Evolutionary conservation across 2,113 vertebrate genomes (phyloP), one percentile per base, ranked within the genome.

Genomic region (Columba livia): DNA sequence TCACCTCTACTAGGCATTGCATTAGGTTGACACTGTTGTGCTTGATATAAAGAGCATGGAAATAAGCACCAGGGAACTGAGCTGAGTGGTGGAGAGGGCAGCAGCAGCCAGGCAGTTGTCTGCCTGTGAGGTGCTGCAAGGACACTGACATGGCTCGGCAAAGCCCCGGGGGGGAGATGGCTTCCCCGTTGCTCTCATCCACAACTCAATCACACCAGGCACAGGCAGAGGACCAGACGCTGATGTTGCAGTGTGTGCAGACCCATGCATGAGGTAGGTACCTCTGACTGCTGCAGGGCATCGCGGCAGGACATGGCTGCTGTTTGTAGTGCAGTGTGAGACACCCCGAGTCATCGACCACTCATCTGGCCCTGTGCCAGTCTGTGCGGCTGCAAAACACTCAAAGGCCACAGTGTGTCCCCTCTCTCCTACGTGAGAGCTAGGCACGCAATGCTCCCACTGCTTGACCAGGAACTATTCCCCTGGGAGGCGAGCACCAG

Each of bases 141-240:
- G 57, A 25, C 51, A 32, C 60, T 1, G 3, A 12, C 2, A 4
- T 0, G 0, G 25, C n/a, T 61, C 38, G 38, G 14, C 10, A 42
- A 66, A 71, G 15, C 44, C 44, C 10, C 17, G 17, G 17, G 15
- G n/a, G 9, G 53, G 20, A 58, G 70, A 9, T 0, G 1, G 26
- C n/a, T 7, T 71, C 34, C n/a, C 26, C 1, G 0, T 17, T 18
- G 31, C 40, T 66, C n/a, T 56, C 15, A 4, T 6, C 4, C 10
- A 11, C 58, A 34, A 58, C 21, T 50, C 65, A 47, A 8, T 40
- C 72, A 28, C 72, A 14, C 16, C 1, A 3, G 44, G 58, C n/a
- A 6, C 5, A 1, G 44, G 14, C 26, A 42, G n/a, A 36, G 28
- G 36, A 34, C 2, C 26, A 23, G 28, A 31, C 0, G 2, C 67